These are phyloP conservation scores for Sebastes fasciatus DNA, from an alignment of 2,113 vertebrate genomes.

Conservation along the genomic window DNA sequence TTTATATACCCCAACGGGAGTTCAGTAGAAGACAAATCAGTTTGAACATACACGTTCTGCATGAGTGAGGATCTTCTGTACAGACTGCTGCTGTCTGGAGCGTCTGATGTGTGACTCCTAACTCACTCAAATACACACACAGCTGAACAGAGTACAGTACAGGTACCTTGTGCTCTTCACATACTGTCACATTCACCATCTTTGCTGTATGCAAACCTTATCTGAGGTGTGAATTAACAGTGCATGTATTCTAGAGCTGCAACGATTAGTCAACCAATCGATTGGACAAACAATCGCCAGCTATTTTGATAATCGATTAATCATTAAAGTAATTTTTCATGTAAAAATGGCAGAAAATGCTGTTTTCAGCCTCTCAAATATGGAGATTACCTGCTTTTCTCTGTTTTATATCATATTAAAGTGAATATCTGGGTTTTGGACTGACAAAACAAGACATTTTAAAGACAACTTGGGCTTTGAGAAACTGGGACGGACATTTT, in stretches of 20 bases:
- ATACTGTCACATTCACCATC: constrained; percentile 32
- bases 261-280: no score
- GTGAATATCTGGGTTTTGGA: no score
- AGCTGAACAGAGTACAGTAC: background rate
- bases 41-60: constrained; percentile 36
- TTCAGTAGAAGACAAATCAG: constrained; percentile 15
- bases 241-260: background rate
- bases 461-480: no score
- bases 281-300: no score
- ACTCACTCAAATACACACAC: background rate
- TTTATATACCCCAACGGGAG: constrained; percentile 29
- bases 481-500: no score
- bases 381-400: no score
- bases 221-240: background rate
- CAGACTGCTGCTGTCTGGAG: constrained; percentile 14
- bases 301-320: no score
- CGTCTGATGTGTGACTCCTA: background rate
- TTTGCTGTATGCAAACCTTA: constrained; percentile 21
- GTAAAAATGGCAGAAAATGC: no score
- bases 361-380: no score
- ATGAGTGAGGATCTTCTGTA: constrained; percentile 27
- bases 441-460: no score
- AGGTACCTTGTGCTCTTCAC: background rate
- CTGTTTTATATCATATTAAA: no score
- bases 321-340: no score